Base-by-base conservation (phyloP, 2,797 vertebrate genomes). In the Hephaestus fuliginosus region DNA sequence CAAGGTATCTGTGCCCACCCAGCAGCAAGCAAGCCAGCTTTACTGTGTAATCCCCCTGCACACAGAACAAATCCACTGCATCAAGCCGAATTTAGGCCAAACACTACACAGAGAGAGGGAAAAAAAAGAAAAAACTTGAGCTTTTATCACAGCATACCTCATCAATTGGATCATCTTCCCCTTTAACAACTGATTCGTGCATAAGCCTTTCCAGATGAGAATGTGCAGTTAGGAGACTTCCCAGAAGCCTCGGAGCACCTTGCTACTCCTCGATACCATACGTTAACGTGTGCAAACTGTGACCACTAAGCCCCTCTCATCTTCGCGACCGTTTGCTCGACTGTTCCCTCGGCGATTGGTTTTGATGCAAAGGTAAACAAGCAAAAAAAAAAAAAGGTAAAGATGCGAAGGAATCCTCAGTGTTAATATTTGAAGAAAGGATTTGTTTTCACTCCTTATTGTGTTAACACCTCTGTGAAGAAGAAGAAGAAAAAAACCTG, bases 381-480 rank as follows among this genome's bases (percentile, higher is more conserved):
- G 60, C 56, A 64, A 76, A 33, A 33, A 33, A 30, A 30, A 30
- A 33, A 33, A 33, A 78, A 76, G 58, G 43, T 36, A 79, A 65
- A 63, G 46, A 95, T 93, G 94, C 63, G 86, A 95, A 96, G 93
- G 93, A 94, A 95, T 96, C 95, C 93, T 95, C 94, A 81, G 86
- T 85, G 93, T 91, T 89, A 87, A 93, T 89, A 92, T 82, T 82
- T 84, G 83, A 81, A 80, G 78, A 76, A 80, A 70, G 53, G 76
- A 82, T 86, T 90, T 94, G 87, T 93, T 95, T 93, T 92, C 95
- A 92, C 93, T 93, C 93, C 92, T 92, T 85, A 89, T 94, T 94
- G 93, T 94, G 94, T 86, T 90, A 92, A 95, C 90, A 92, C 92
- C 95, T 96, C 92, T 86, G 89, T 92, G 77, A 57, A 33, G 30